Evolutionary conservation across 2,888 invertebrate species (phyloP), one percentile per base, ranked within the genome.

Genomic region (Vanessa cardui): DNA sequence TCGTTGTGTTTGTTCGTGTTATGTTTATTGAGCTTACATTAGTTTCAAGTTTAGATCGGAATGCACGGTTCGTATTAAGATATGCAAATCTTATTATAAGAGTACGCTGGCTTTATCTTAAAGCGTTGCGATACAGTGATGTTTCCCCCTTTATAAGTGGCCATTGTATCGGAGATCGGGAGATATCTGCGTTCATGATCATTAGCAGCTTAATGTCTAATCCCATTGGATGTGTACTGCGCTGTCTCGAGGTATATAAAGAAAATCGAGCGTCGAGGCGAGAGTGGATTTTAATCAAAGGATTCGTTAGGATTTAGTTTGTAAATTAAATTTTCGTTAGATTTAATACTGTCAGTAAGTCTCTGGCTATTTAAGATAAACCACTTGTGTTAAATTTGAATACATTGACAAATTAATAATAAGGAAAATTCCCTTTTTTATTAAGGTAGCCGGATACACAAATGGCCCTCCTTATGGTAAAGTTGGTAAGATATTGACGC

Each of bases 51-150:
- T 85, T 85, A 83, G 83, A 70, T 71, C 75, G 62, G 39, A 58
- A 64, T 68, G 74, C 78, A 76, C 73, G 74, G 75, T 65, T 70
- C 79, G 84, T 84, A 86, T 88, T 88, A 86, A 87, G 87, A 89
- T 89, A 89, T 89, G 89, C 87, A 83, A 89, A 89, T 88, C 85
- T 84, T 85, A 88, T 87, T 81, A 84, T 82, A 82, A 81, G 83
- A 80, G 76, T 80, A 82, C 79, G 77, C 80, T 73, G 69, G 81
- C 76, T 81, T 85, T 86, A 87, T 87, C 86, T 84, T 80, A 80
- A 82, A 83, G 83, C 82, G 83, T 77, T 75, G 74, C 77, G 84
- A 84, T 84, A 83, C 79, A 70, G 71, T 69, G 77, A 77, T 78
- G 79, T 79, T 83, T 79, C 77, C 80, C 58, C 72, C 49, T 47